Evolutionary conservation across 1,140 invertebrate species (phyloP), one percentile per base, ranked within the genome.

Genomic region (Diuraphis noxia): DNA sequence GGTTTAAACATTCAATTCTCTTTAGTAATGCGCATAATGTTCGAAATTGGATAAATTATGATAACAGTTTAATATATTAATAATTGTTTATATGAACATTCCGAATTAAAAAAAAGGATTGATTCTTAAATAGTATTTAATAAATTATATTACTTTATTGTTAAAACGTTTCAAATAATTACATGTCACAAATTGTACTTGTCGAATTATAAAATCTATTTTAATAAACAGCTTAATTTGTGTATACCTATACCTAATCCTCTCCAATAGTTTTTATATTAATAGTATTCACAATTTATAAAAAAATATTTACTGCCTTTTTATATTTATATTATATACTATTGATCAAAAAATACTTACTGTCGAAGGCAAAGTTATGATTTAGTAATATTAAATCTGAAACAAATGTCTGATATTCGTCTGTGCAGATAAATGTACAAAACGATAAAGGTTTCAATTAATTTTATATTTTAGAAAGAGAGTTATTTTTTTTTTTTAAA

Each of bases 301-400:
- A n/a, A n/a, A n/a, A n/a, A n/a, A n/a, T n/a, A n/a, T n/a, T n/a
- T n/a, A n/a, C n/a, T n/a, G n/a, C n/a, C n/a, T n/a, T n/a, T n/a
- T n/a, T n/a, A n/a, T n/a, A n/a, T 49, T 49, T 49, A 21, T 49
- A 21, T 49, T 49, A 49, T 49, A 21, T 21, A 23, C 23, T 21
- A n/a, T 72, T 30, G 25, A 30, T 30, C 17, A 13, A 63, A 2
- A 72, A 72, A 72, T 72, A 72, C 30, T 9, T 0, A 72, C 30
- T 0, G n/a, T 0, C n/a, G 4, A 0, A 72, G 13, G 13, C 1
- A 2, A 17, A n/a, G 4, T n/a, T 72, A n/a, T n/a, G 30, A 19
- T 72, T 72, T n/a, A 6, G 13, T n/a, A 72, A n/a, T 6, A 72
- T n/a, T 17, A 34, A 72, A n/a, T 17, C 1, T 17, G 4, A n/a